phyloP scores from a whole-genome alignment of 37 sponge, comb jelly and placozoan species.

The Corticium candelabrum region DNA sequence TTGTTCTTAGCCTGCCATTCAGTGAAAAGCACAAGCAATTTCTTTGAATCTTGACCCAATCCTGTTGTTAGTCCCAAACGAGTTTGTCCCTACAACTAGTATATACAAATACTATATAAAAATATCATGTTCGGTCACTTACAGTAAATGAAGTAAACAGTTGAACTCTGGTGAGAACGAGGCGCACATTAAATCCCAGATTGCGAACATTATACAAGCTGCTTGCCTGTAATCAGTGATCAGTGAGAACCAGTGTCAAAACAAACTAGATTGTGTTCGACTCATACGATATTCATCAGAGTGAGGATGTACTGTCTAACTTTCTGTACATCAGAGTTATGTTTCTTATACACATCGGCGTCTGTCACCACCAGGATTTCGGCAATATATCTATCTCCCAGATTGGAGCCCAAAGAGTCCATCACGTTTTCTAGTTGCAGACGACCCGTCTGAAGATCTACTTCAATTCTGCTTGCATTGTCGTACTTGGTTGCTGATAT shows the following conservation, averaged over 20 bases:
- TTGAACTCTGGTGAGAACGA: neutral
- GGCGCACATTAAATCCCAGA: neutral
- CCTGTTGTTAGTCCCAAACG: no score
- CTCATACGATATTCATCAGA: neutral
- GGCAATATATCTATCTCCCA: neutral
- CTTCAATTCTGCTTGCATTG: no score
- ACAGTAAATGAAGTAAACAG: no score
- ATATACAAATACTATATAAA: no score
- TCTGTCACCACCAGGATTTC: neutral
- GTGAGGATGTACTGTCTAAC: neutral
- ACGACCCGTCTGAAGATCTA: no score
- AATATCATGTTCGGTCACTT: no score
- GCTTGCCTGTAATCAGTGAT: no score
- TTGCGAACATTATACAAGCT: neutral
- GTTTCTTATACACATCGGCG: neutral
- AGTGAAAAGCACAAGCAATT: neutral
- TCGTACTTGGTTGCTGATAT: no score
- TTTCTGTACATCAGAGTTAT: neutral
- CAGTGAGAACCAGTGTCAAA: neutral
- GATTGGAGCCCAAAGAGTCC: no score
- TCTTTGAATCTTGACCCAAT: neutral
- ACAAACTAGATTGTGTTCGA: neutral
- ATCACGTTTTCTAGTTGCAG: no score
- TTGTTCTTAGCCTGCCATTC: neutral
- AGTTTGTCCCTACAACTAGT: no score